phyloP scores from a whole-genome alignment of 2,888 invertebrate genomes.

The Petrophora chlorosata region DNA sequence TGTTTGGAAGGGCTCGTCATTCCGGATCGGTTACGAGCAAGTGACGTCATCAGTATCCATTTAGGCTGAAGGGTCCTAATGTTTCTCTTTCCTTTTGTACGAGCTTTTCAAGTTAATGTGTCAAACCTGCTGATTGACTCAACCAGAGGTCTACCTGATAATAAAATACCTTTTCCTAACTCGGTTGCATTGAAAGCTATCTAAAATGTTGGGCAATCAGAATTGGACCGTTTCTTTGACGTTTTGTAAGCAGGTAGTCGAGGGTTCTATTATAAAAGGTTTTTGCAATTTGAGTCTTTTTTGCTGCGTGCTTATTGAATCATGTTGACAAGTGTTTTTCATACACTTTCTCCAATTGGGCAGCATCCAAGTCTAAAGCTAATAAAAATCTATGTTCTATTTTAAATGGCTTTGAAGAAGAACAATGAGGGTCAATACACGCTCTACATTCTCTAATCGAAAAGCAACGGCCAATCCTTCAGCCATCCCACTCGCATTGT shows the following conservation, averaged over 20 bases:
- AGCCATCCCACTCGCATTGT: constrained; percentile 60
- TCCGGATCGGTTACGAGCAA: constrained; percentile 44
- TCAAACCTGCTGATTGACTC: constrained; percentile 19
- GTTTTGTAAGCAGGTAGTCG: constrained; percentile 18
- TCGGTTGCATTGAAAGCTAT: constrained; percentile 1
- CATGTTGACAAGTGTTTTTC: constrained; percentile 24
- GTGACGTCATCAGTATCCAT: constrained; percentile 45
- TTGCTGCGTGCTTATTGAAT: constrained; percentile 14
- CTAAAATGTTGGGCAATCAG: constrained; percentile 9
- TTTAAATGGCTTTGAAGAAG: constrained; percentile 34
- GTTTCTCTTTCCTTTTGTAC: constrained; percentile 20
- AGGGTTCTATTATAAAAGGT: constrained; percentile 10
- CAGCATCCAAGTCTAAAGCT: constrained; percentile 29
- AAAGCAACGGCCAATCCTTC: constrained; percentile 48
- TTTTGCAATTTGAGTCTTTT: constrained; percentile 12
- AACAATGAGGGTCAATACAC: constrained; percentile 55
- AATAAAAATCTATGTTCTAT: constrained; percentile 29
- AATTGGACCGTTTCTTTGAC: constrained; percentile 2
- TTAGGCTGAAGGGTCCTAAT: constrained; percentile 22
- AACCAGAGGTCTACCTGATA: constrained; percentile 14
- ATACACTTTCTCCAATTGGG: constrained; percentile 12
- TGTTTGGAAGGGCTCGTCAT: constrained; percentile 48
- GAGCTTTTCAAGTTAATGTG: constrained; percentile 23
- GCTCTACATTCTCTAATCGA: constrained; percentile 56
- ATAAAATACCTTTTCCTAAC: constrained; percentile 9